Base-by-base conservation (phyloP, 2,797 vertebrate genomes). In the Sardinella longiceps region DNA sequence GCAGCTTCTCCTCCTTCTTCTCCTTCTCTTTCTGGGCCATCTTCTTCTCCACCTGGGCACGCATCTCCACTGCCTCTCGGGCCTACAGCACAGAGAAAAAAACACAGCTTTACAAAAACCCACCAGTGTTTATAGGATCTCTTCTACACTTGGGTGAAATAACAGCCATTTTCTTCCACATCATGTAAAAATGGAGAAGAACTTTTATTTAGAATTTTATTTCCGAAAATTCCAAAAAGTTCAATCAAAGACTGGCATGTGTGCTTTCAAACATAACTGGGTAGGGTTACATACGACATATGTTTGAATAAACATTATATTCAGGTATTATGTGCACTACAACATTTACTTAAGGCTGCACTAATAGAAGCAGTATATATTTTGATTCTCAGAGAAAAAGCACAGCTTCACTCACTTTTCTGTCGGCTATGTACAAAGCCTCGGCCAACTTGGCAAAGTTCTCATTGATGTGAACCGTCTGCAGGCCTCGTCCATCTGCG, bases 11-110 rank as follows among this genome's bases (percentile, higher is more conserved):
- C 89, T 99, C 98, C 25, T 99, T 99, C 91, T 99, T 99, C 85
- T 99, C 98, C 88, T 99, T 99, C 92, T 99, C 98, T 74, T 99
- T 99, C 90, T 99, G 98, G 50, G 98, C 98, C 97, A 99, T 99
- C 92, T 99, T 99, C 92, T 98, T 97, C 89, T 99, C 98, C 43
- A 99, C 98, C 88, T 99, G 98, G n/a, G 98, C 98, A 90, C 98
- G 96, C 98, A 99, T 99, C 94, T 99, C 98, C 86, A 99, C 98
- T 0, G 98, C 98, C 89, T 99, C 98, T 86, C 98, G 96, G 92
- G 98, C 98, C 98, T 99, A 70, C 11, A 15, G 5, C 28, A 33
- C 12, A 3, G 63, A 0, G 33, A 20, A 28, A 63, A 25, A 30
- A 2, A 63, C 0, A 63, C 25, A 15, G n/a, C n/a, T n/a, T n/a